Evolutionary conservation across 30 jellyfish, hydroid and myxozoan genomes (phyloP).

Genomic region (Nemopilema nomurai): DNA sequence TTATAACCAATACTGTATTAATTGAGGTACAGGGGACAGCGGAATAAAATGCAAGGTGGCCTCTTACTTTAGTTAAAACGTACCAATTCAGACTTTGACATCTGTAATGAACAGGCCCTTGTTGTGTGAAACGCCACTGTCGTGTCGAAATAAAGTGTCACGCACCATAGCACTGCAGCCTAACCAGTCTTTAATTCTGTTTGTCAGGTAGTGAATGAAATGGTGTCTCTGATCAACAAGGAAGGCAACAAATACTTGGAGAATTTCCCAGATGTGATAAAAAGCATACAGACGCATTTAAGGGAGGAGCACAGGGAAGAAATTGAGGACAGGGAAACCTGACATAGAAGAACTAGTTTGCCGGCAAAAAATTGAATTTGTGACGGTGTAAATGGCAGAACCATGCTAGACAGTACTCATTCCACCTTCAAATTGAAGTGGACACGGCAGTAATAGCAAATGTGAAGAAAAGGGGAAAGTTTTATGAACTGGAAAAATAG

Average conservation of each 20-base stretch:
- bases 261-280: conserved; percentile 69
- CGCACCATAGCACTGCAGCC: too few species aligned
- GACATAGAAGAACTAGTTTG: not conserved
- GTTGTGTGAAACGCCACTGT: too few species aligned
- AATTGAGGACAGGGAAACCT: conserved; percentile 37
- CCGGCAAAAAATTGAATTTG: not conserved
- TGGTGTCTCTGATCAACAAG: conserved; percentile 62
- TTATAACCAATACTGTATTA: too few species aligned
- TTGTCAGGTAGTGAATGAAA: conserved; percentile 64
- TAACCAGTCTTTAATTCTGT: not conserved
- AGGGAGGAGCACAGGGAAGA: conserved; percentile 37
- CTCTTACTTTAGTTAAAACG: too few species aligned
- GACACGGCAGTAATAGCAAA: too few species aligned
- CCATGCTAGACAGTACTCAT: not conserved
- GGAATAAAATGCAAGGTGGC: too few species aligned
- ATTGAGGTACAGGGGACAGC: too few species aligned
- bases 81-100: too few species aligned
- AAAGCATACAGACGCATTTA: conserved; percentile 67
- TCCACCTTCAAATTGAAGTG: not conserved
- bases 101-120: too few species aligned
- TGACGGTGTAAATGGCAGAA: not conserved
- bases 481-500: too few species aligned
- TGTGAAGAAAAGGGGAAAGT: too few species aligned
- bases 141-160: too few species aligned
- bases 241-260: conserved; percentile 72